Evolutionary conservation across 2,113 vertebrate genomes (phyloP), one percentile per base, ranked within the genome.

Genomic region (Ornithorhynchus anatinus): DNA sequence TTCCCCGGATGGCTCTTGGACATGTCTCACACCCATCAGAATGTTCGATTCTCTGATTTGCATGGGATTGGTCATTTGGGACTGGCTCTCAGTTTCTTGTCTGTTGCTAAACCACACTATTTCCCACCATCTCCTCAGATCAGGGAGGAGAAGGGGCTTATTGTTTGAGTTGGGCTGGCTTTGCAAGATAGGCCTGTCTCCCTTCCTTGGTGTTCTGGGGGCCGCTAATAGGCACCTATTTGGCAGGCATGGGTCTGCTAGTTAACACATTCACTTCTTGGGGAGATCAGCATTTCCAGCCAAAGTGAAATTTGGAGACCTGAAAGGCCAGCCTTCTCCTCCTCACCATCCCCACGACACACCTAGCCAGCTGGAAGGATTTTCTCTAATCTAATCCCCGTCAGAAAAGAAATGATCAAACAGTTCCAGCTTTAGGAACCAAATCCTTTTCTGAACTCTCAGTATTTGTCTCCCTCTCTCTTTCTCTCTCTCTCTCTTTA

Each of bases 401-500:
- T 0, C 4, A 70, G 81, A 83, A 81, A 79, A 25, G 54, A 57
- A 86, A 74, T 11, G 69, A 72, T 50, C 0, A 10, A 52, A 43
- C 31, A 6, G 47, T 72, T 59, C 44, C 12, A 71, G 82, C 73
- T 88, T 86, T 76, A 80, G 76, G 63, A 80, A 69, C 63, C 76
- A 85, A 92, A 32, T 77, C 86, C 19, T 74, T 83, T 80, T 33
- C 53, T 45, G 65, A 68, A 4, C 38, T 75, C 51, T 20, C 33
- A 7, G n/a, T 58, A 35, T 66, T 66, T 37, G 51, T 32, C 0
- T 52, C 13, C 56, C 59, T 42, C 68, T 10, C 19, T 15, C 31
- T 39, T 17, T 54, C 37, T 23, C 37, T 27, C 13, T 15, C n/a
- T n/a, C 51, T 32, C 60, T 33, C 50, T 31, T 52, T 37, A 39